Evolutionary conservation across 2,888 invertebrate genomes (phyloP), one percentile per base, ranked within the genome.

Genomic region (Deladenus siricidicola): DNA sequence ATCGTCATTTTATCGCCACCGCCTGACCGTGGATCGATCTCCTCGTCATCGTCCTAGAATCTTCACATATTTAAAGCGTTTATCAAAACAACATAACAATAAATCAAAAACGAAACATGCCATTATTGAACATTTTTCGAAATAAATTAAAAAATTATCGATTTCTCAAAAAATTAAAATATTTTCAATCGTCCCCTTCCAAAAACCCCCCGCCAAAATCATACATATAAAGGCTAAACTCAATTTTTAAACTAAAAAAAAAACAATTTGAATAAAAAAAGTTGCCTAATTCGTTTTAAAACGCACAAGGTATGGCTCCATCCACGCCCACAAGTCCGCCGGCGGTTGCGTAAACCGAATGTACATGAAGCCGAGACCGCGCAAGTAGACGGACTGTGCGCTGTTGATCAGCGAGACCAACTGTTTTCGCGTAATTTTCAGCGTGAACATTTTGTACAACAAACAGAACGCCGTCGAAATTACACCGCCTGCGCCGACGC

Each of bases 381-480:
- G 85, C 77, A 98, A 93, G 83, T 91, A 98, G 3, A 94, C 90
- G 3, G 96, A 96, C 84, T 96, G 96, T 54, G 87, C 85, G 82
- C 96, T 94, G 76, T 89, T 89, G 70, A 96, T 86, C 65, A 98
- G 86, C 58, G 92, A 92, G 79, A 90, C 91, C 68, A 99, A 85
- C 82, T 99, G 98, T 81, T 96, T 98, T 66, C 94, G 69, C n/a
- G 98, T 96, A 70, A 99, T 84, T 73, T 89, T 87, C 74, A 98
- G 83, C 0, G 96, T 96, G 82, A 91, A 98, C 66, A 99, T 83
- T 82, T 98, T 96, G 83, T 94, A 99, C 34, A 99, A 85, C n/a
- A 98, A 85, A 81, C 98, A 98, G 82, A 89, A 99, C 0, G 98
- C 96, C 62, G 96, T 94, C n/a, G 94, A 94, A 23, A 99, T 96